These are phyloP conservation scores for Pampusana beccarii DNA, from an alignment of 2,113 vertebrate species.

Conservation along the genomic window DNA sequence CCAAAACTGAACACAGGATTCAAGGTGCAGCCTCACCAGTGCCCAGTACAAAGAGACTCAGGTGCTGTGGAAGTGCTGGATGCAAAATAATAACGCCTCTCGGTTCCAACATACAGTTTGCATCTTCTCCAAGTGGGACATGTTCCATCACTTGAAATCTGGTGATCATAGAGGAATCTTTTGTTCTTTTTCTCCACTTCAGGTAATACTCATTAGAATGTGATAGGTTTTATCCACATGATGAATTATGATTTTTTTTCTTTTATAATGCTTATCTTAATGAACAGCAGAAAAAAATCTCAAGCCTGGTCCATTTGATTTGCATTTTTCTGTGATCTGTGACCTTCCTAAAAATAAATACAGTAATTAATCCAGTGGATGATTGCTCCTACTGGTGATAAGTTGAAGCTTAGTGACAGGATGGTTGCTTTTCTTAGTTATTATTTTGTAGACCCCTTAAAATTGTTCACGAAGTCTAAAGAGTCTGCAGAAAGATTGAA, in stretches of 20 bases:
- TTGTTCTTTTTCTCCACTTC: not conserved
- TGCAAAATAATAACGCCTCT: not conserved
- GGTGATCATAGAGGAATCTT: not conserved
- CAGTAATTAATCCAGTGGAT: not conserved
- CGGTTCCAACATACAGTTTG: not conserved
- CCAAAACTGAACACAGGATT: not conserved
- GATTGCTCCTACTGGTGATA: not conserved
- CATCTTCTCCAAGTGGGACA: not conserved
- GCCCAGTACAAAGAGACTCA: not conserved
- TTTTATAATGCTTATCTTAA: not conserved
- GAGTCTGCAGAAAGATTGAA: not conserved
- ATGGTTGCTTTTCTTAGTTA: not conserved
- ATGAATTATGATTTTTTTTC: not conserved
- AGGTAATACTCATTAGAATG: not conserved
- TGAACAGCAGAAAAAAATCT: not conserved
- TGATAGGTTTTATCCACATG: not conserved
- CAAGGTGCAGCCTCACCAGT: not conserved
- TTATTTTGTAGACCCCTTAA: not conserved
- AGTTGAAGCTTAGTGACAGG: not conserved
- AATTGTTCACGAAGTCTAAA: not conserved
- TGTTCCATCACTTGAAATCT: not conserved
- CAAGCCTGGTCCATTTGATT: not conserved
- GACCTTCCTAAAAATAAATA: not conserved
- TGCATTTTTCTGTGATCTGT: not conserved
- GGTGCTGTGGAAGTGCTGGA: not conserved